These are phyloP conservation scores for Alectoris magna DNA, from an alignment of 2,797 vertebrate genomes.

Conservation along the genomic window DNA sequence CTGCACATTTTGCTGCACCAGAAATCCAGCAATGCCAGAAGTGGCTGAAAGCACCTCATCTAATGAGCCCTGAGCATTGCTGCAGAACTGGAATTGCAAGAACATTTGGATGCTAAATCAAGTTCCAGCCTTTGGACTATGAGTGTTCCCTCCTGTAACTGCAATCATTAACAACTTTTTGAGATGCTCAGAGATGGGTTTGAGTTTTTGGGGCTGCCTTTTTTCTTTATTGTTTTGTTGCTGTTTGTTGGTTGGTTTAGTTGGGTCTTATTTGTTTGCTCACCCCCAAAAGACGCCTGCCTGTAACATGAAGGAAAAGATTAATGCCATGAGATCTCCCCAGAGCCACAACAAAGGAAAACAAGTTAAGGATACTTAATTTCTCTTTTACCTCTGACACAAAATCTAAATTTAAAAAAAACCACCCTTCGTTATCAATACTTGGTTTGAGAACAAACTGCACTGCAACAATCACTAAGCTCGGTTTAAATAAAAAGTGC, in stretches of 20 bases:
- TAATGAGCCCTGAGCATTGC: background rate
- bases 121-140: background rate
- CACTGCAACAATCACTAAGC: background rate
- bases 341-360: background rate
- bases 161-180: background rate
- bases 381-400: background rate
- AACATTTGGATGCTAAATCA: background rate
- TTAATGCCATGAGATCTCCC: background rate
- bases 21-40: background rate
- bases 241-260: background rate
- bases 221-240: background rate
- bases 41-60: background rate
- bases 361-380: background rate
- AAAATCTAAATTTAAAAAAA: background rate
- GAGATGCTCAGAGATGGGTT: background rate
- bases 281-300: rapidly evolving
- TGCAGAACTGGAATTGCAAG: background rate
- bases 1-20: background rate
- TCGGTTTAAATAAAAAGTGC: background rate
- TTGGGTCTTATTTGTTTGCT: background rate
- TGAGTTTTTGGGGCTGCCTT: background rate
- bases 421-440: background rate
- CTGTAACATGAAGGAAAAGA: background rate
- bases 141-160: background rate
- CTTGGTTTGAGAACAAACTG: background rate